A percentile compares a stretch with the other conserved stretches of the same genome.
phyloP scores from a whole-genome alignment of 2,888 invertebrate genomes.

The Philaethria dido region DNA sequence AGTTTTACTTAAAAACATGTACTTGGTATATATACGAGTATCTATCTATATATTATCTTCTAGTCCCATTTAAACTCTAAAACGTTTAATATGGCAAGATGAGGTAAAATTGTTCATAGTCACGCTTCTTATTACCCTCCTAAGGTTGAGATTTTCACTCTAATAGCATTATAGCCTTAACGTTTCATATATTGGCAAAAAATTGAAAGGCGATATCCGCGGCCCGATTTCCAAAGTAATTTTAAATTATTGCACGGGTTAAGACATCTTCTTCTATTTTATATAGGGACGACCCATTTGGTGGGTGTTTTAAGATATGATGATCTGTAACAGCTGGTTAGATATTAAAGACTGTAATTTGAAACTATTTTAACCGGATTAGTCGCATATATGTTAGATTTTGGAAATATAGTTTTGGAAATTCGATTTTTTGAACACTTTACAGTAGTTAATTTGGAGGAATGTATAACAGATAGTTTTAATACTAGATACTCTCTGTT shows the following conservation, averaged over 20 bases:
- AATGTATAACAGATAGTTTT: too few relatives aligned
- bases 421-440: too few relatives aligned
- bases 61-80: slow-evolving; percentile 49
- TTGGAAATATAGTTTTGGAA: too few relatives aligned
- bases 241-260: slow-evolving; percentile 24
- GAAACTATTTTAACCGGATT: too few relatives aligned
- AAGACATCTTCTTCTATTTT: slow-evolving; percentile 3
- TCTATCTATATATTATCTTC: slow-evolving; percentile 8
- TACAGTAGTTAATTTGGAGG: too few relatives aligned
- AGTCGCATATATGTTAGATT: too few relatives aligned
- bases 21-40: too few relatives aligned
- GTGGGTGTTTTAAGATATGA: not conserved
- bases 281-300: not conserved
- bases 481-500: too few relatives aligned
- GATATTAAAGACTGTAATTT: too few relatives aligned
- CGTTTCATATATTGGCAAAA: slow-evolving; percentile 61
- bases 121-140: slow-evolving; percentile 76
- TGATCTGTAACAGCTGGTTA: not conserved
- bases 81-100: slow-evolving; percentile 72
- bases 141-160: slow-evolving; percentile 74
- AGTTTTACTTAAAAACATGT: too few relatives aligned
- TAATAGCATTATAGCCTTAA: slow-evolving; percentile 75
- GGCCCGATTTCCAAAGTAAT: slow-evolving; percentile 26
- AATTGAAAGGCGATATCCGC: slow-evolving; percentile 45
- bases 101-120: slow-evolving; percentile 72